These are phyloP conservation scores for Dermatemys mawii DNA, from an alignment of 2,113 vertebrate genomes.

Conservation along the genomic window DNA sequence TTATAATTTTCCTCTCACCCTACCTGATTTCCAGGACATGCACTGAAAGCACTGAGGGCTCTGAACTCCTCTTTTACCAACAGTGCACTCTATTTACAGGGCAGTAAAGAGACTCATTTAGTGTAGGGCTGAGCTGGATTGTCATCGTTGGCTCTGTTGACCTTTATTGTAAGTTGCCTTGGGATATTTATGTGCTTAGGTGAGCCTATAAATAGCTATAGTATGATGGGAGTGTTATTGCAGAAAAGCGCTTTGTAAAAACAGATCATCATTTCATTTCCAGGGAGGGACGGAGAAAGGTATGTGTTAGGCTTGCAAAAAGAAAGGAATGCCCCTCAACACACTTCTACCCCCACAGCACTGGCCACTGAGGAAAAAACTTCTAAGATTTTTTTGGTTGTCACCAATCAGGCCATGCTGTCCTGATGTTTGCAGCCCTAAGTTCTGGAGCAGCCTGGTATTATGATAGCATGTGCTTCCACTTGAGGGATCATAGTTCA, in stretches of 20 bases:
- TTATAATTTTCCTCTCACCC: neutral
- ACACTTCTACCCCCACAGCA: neutral
- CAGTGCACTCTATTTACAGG: conserved; percentile 27
- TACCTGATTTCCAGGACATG: fast-evolving
- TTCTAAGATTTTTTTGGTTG: neutral
- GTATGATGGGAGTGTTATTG: conserved; percentile 26
- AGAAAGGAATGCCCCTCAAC: neutral
- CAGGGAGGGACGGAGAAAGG: neutral
- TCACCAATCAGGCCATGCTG: neutral
- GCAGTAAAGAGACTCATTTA: conserved; percentile 47
- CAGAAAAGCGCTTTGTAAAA: conserved; percentile 29
- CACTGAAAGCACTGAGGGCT: neutral
- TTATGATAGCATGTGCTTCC: neutral
- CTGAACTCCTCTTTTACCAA: neutral
- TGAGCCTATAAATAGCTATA: conserved; percentile 50
- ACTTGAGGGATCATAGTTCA: neutral
- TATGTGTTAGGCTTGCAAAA: neutral
- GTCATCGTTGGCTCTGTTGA: conserved; percentile 46
- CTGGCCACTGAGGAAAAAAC: neutral
- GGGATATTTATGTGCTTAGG: conserved; percentile 49
- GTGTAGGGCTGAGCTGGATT: conserved; percentile 54
- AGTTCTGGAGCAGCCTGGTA: neutral
- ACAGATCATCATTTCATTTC: conserved; percentile 7
- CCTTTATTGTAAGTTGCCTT: conserved; percentile 49
- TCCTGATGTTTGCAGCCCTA: fast-evolving